phyloP scores from a whole-genome alignment of 2,113 vertebrate species.

The Ochotona princeps region DNA sequence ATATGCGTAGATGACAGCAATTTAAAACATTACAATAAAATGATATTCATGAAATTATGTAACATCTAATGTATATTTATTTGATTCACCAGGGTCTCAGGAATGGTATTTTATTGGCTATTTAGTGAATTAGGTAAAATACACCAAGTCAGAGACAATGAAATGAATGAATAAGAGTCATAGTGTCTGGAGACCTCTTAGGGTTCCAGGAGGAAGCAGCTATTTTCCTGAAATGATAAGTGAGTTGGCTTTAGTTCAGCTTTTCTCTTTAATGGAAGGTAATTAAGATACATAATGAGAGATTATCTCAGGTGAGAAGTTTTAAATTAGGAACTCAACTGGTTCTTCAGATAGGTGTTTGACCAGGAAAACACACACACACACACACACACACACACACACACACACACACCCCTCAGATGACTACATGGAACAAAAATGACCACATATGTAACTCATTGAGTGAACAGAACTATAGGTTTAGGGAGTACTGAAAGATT shows the following conservation, averaged over 20 bases:
- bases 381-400: neutral
- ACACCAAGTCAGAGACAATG: neutral
- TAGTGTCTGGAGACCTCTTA: no score
- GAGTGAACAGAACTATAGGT: neutral
- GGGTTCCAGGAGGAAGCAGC: neutral
- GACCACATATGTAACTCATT: neutral
- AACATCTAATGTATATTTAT: neutral
- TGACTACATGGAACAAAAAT: neutral
- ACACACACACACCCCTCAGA: neutral
- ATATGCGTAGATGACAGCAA: neutral
- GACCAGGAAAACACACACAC: neutral
- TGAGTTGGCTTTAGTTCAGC: neutral
- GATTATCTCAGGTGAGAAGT: neutral
- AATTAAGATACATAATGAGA: neutral
- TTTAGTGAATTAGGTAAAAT: neutral
- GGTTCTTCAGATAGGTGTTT: neutral
- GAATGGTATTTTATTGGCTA: constrained; percentile 2
- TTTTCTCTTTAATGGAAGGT: neutral
- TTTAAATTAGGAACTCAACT: neutral
- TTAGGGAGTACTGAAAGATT: neutral
- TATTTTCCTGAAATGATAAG: neutral
- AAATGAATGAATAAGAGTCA: neutral
- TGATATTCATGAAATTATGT: neutral
- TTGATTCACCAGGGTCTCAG: neutral
- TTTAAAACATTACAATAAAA: constrained; percentile 25